Conservation (phyloP, 1,140 invertebrate species). For the Leptinotarsa texana region DNA sequence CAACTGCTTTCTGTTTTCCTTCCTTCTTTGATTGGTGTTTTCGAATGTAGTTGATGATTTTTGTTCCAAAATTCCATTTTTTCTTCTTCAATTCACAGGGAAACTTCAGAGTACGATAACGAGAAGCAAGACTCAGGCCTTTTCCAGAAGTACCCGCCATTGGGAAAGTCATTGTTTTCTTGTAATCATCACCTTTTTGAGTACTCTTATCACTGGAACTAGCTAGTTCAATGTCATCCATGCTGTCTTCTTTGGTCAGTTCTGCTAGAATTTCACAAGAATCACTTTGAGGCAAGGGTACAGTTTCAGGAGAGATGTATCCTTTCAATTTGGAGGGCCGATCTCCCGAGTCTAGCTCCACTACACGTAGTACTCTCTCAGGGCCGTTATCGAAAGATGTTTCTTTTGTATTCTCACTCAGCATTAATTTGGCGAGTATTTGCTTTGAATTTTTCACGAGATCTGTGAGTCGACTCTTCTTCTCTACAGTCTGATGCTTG, state of each 20-base stretch:
- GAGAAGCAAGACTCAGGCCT: conserved; percentile 24
- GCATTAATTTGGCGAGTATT: conserved; percentile 37
- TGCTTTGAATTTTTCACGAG: conserved; percentile 46
- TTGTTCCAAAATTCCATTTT: conserved; percentile 42
- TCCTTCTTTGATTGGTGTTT: conserved; percentile 34
- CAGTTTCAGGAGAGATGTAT: conserved; percentile 25
- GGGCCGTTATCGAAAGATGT: conserved; percentile 4
- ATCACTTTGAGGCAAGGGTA: conserved; percentile 29
- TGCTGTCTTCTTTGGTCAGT: conserved; percentile 18
- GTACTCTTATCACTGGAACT: neutral
- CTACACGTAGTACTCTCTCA: conserved; percentile 33
- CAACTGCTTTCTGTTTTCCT: neutral
- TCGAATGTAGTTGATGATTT: conserved; percentile 41
- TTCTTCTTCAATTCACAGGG: conserved; percentile 37
- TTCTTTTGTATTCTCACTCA: conserved; percentile 30
- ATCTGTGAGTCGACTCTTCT: conserved; percentile 45
- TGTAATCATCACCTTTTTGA: neutral
- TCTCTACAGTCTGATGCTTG: conserved; percentile 39
- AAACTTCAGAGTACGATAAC: conserved; percentile 36
- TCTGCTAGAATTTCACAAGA: conserved; percentile 19
- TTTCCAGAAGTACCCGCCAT: conserved; percentile 31
- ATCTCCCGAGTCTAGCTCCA: conserved; percentile 36
- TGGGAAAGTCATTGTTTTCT: conserved; percentile 42
- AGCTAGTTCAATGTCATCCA: conserved; percentile 29
- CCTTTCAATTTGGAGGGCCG: conserved; percentile 23